A percentile compares a stretch with the other conserved stretches of the same genome.
Evolutionary conservation across 1,140 invertebrate species (phyloP).

Genomic region (Trinorchestia longiramus): DNA sequence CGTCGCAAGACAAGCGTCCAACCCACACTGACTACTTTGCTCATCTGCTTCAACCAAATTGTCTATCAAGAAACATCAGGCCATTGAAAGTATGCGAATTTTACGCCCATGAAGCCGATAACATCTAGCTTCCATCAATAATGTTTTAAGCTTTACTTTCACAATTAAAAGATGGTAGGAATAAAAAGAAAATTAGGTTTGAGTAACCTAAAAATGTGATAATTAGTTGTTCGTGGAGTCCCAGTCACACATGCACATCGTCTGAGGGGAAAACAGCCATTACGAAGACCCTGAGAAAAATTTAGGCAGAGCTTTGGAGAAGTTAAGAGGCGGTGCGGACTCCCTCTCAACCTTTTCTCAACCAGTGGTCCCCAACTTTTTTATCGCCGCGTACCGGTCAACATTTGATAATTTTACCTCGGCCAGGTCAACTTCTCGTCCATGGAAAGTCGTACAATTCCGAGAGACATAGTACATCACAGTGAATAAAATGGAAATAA

Average conservation of each 20-base stretch:
- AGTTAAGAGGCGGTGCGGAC: neutral
- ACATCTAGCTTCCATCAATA: neutral
- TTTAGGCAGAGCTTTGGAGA: neutral
- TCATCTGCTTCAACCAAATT: neutral
- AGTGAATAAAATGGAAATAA: too few relatives aligned
- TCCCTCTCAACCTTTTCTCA: neutral
- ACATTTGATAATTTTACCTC: too few relatives aligned
- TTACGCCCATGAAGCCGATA: neutral
- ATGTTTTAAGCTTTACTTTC: neutral
- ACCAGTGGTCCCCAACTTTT: too few relatives aligned
- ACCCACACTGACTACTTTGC: neutral
- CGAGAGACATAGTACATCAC: too few relatives aligned
- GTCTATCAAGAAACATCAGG: neutral
- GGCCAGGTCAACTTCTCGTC: too few relatives aligned
- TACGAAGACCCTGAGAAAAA: neutral
- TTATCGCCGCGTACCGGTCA: too few relatives aligned
- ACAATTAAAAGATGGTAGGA: neutral
- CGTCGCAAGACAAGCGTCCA: neutral
- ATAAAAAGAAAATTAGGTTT: neutral
- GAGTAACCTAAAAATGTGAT: neutral
- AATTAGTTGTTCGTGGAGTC: neutral
- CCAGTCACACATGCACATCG: neutral
- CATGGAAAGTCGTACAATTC: too few relatives aligned
- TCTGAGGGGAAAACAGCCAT: neutral
- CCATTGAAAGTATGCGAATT: neutral